Conservation (phyloP, 2,888 invertebrate species). For the Melikaiella ostensackeni region DNA sequence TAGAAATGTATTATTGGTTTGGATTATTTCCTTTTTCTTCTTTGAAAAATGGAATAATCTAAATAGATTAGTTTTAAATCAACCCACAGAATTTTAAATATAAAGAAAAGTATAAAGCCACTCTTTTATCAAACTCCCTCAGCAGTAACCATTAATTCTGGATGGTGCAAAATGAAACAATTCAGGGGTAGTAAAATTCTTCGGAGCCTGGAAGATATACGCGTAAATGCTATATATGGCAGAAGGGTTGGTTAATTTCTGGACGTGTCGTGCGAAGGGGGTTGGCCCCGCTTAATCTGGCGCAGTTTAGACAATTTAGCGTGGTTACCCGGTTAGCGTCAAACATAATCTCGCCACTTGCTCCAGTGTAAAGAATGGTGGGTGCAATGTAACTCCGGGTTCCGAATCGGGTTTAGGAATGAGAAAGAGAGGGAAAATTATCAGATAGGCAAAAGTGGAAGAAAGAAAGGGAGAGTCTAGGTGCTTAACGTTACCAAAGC, state of each 20-base stretch:
- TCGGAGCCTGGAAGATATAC: conserved; percentile 33
- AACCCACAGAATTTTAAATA: no score
- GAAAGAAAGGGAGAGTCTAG: conserved; percentile 50
- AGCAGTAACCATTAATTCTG: conserved; percentile 44
- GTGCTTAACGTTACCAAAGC: conserved; percentile 66
- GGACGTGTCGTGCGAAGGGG: conserved; percentile 57
- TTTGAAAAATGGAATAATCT: no score
- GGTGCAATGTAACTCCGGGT: background rate
- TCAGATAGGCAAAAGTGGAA: conserved; percentile 9
- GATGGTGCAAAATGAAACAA: conserved; percentile 49
- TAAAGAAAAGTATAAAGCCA: background rate
- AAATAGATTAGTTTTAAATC: no score
- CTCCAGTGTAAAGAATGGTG: conserved; percentile 67
- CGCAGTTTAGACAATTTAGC: conserved; percentile 72
- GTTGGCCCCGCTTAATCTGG: conserved; percentile 67
- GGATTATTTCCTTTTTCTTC: no score
- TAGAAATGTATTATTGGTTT: no score
- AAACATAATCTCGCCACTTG: conserved; percentile 68
- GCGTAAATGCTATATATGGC: conserved; percentile 25
- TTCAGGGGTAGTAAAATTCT: conserved; percentile 45
- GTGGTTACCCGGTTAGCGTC: conserved; percentile 70
- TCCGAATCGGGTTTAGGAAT: conserved; percentile 34
- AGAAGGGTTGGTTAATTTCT: conserved; percentile 67
- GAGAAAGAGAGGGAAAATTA: conserved; percentile 37
- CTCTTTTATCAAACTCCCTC: conserved; percentile 2